A percentile compares a stretch with the other conserved stretches of the same genome.
phyloP scores from a whole-genome alignment of 2,888 invertebrate genomes.

The Machimus atricapillus region DNA sequence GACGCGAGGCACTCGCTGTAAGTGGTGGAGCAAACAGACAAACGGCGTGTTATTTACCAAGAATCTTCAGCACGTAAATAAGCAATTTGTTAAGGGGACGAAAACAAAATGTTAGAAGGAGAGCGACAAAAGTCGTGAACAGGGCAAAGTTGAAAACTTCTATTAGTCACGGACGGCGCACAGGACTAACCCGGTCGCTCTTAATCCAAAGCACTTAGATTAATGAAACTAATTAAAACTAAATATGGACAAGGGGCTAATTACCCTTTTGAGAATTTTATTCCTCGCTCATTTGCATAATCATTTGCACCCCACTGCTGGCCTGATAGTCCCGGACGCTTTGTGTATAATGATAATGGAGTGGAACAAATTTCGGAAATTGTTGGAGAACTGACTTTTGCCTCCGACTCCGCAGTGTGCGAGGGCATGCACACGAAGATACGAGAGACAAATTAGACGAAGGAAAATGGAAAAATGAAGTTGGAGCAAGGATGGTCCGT shows the following conservation, averaged over 20 bases:
- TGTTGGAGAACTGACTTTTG: background rate
- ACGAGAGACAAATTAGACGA: background rate
- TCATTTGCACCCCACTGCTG: slow-evolving; percentile 12
- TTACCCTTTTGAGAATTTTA: slow-evolving; percentile 45
- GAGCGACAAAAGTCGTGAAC: background rate
- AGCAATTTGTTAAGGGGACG: slow-evolving; percentile 1
- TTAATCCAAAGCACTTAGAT: slow-evolving; percentile 49
- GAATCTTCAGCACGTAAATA: slow-evolving; percentile 7
- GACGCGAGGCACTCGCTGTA: background rate
- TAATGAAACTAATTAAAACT: slow-evolving; percentile 51
- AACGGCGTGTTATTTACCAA: background rate
- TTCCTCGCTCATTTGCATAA: slow-evolving; percentile 25
- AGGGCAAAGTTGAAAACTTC: background rate
- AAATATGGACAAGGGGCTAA: slow-evolving; percentile 48
- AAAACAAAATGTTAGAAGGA: background rate
- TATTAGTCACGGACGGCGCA: slow-evolving; percentile 21
- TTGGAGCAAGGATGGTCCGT: background rate
- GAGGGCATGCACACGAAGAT: background rate
- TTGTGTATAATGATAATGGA: slow-evolving; percentile 16
- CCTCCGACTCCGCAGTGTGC: background rate
- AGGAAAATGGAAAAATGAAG: background rate
- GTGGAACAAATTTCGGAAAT: slow-evolving; percentile 21
- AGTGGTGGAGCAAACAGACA: background rate
- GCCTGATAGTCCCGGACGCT: background rate
- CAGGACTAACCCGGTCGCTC: background rate